Base-by-base conservation (phyloP, 2,113 vertebrate species). In the Leiothrix lutea region DNA sequence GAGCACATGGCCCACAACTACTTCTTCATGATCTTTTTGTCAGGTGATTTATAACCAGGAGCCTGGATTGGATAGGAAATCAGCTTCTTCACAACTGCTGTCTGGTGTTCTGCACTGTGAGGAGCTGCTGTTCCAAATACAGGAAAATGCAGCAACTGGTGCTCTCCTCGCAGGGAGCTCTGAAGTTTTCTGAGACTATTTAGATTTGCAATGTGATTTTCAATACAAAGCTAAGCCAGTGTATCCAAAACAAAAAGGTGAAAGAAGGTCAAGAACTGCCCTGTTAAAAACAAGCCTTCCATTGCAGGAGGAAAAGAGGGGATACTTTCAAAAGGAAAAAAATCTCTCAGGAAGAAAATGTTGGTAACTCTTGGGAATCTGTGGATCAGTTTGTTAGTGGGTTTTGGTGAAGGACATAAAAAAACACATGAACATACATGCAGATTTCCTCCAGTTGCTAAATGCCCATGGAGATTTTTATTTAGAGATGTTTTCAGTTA, bases 11-110 rank as follows among this genome's bases (percentile, higher is more conserved):
- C 71, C 0, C 86, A 58, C 51, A 78, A 70, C 88, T 71, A 38
- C 88, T 86, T 64, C 85, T 95, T 82, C 48, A 33, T 51, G 51
- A 25, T 78, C 72, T 64, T 92, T 95, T 48, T 74, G 90, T 97
- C 95, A 96, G 85, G 90, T 96, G 90, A 67, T 92, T 94, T 86
- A 73, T 38, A 90, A 92, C 42, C 44, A 64, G 67, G 21, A 82
- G 47, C 33, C 42, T 80, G 91, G 93, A 97, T 86, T 96, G 92
- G 92, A 47, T 23, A 73, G 71, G 75, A 83, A 94, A 83, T 96
- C 3, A 50, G 44, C 42, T 72, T 78, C 66, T 80, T 73, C 40
- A 80, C 45, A 78, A 26, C 40, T 14, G 3, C 56, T 10, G 3
- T 10, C 69, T n/a, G 51, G 20, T 60, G 60, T 50, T 94, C 70